These are phyloP conservation scores for Todiramphus saurophagus DNA, from an alignment of 2,113 vertebrate species.

Conservation along the genomic window DNA sequence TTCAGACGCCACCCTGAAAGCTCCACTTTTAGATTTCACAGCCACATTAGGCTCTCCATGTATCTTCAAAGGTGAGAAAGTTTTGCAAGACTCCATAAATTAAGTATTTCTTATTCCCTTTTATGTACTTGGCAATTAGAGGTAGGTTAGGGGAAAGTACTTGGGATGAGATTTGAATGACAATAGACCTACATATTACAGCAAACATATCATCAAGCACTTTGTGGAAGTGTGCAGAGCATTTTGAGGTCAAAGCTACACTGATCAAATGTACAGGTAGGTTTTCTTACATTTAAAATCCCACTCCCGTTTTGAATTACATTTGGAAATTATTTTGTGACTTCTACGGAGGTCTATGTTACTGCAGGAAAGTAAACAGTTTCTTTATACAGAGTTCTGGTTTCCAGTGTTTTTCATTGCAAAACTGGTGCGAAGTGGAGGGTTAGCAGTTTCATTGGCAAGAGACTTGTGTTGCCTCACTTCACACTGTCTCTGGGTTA, in stretches of 20 bases:
- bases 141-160: not conserved
- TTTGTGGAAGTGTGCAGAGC: not conserved
- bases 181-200: not conserved
- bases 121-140: not conserved
- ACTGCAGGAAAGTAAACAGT: not conserved
- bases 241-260: not conserved
- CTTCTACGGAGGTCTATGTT: not conserved
- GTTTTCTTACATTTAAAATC: not conserved
- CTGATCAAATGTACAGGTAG: not conserved
- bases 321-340: not conserved
- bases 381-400: not conserved
- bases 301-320: not conserved
- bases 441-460: not conserved
- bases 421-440: not conserved
- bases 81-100: not conserved
- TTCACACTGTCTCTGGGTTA: not conserved
- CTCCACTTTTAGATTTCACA: not conserved
- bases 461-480: not conserved
- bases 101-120: not conserved
- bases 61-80: not conserved
- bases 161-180: not conserved
- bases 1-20: not conserved
- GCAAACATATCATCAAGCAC: not conserved
- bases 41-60: not conserved
- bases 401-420: not conserved